A percentile compares a stretch with the other conserved stretches of the same genome.
phyloP scores from a whole-genome alignment of 2,797 vertebrate species.

The Scolopax bukidnonensis region DNA sequence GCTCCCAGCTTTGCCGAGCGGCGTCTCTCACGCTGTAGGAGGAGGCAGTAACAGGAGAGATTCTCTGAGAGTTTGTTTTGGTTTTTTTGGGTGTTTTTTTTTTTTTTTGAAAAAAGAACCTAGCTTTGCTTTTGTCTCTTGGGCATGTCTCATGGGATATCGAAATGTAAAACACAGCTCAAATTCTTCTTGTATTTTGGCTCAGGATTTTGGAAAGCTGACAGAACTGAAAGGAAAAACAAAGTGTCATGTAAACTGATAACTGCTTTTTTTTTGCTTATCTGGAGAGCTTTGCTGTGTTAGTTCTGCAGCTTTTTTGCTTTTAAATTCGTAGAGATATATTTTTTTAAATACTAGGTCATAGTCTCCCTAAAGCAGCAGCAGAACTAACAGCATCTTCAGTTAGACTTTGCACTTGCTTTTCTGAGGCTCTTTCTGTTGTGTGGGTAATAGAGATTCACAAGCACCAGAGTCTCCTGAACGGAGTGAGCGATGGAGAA shows the following conservation, averaged over 20 bases:
- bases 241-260: slow-evolving; percentile 49
- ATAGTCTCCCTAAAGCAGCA: not conserved
- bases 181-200: slow-evolving; percentile 23
- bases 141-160: not conserved
- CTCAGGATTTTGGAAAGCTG: slow-evolving; percentile 45
- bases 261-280: not conserved
- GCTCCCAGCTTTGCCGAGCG: not conserved
- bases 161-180: slow-evolving; percentile 16
- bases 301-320: not conserved
- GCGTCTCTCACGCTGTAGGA: not conserved
- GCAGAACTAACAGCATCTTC: not conserved
- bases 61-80: not conserved
- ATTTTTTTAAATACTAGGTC: not conserved
- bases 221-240: slow-evolving; percentile 54
- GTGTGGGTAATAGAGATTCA: not conserved
- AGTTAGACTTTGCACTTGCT: not conserved
- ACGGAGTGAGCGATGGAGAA: not conserved
- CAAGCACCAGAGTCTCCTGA: not conserved
- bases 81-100: too few relatives aligned
- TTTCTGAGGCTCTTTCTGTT: not conserved
- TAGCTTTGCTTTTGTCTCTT: not conserved
- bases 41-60: not conserved
- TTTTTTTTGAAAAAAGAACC: not conserved
- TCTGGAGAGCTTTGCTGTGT: not conserved
- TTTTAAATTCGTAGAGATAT: not conserved